These are phyloP conservation scores for Bombus polaris DNA, from an alignment of 1,140 invertebrate species.

Conservation along the genomic window DNA sequence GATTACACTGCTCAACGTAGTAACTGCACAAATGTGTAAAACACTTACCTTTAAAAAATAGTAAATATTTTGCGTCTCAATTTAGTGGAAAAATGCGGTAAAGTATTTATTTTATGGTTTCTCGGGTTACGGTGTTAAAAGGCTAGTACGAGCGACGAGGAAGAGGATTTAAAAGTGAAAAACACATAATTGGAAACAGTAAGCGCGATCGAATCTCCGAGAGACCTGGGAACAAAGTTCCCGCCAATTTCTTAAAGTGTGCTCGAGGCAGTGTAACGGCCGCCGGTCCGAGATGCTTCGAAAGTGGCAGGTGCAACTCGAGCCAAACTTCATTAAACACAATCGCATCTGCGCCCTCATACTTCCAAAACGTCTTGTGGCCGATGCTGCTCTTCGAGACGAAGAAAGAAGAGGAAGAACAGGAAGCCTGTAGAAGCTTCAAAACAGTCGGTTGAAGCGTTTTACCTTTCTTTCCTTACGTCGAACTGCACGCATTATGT, in stretches of 20 bases:
- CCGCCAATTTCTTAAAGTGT: constrained; percentile 73
- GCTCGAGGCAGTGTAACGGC: constrained; percentile 75
- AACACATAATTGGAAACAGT: too few relatives aligned
- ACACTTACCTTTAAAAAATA: too few relatives aligned
- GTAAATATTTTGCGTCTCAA: too few relatives aligned
- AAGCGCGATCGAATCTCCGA: background rate
- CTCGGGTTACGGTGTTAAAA: background rate
- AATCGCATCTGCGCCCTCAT: constrained; percentile 80
- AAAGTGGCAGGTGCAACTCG: constrained; percentile 79
- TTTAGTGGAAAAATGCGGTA: too few relatives aligned
- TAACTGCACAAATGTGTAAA: too few relatives aligned
- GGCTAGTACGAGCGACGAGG: background rate
- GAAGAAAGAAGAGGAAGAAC: constrained; percentile 40
- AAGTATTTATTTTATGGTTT: too few relatives aligned
- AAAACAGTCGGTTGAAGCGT: constrained; percentile 46
- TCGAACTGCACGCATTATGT: background rate
- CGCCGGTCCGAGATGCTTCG: constrained; percentile 73
- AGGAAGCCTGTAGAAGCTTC: constrained; percentile 56
- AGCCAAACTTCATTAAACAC: constrained; percentile 81
- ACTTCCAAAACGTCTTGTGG: constrained; percentile 72
- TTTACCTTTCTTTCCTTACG: constrained; percentile 7
- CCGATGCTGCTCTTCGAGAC: constrained; percentile 55
- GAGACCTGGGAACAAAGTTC: constrained; percentile 57
- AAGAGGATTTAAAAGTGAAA: background rate
- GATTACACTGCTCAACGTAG: too few relatives aligned